Percentiles rank a stretch among this genome's conserved stretches.
Evolutionary conservation across 1,140 invertebrate species (phyloP).

Genomic region (Cryptotermes secundus): DNA sequence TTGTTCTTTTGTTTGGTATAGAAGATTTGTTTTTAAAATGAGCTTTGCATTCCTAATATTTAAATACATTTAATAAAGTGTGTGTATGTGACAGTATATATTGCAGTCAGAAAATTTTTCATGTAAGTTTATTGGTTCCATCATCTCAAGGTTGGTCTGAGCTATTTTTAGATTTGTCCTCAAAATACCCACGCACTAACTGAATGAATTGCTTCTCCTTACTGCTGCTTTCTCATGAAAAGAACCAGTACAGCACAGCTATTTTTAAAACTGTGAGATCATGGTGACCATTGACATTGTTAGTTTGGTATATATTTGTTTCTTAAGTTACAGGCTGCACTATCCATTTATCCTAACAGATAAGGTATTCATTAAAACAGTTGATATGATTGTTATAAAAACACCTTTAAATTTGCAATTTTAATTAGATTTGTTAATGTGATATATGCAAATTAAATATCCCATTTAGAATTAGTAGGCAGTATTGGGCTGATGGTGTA

Average conservation of each 20-base stretch:
- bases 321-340: too few species aligned
- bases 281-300: neutral
- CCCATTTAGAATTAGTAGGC: too few species aligned
- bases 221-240: neutral
- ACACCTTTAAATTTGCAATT: too few species aligned
- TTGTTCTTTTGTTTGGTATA: neutral
- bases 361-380: too few species aligned
- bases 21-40: neutral
- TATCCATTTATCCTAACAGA: too few species aligned
- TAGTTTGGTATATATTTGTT: neutral
- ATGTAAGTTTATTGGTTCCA: neutral
- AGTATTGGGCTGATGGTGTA: too few species aligned
- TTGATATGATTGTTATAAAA: too few species aligned
- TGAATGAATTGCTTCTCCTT: neutral
- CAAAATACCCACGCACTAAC: neutral
- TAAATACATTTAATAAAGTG: neutral
- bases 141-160: neutral
- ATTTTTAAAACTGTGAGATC: slow-evolving; percentile 2
- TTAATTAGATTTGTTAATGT: too few species aligned
- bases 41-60: neutral
- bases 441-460: too few species aligned
- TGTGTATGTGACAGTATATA: neutral
- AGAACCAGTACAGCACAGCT: neutral
- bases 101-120: neutral
- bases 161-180: slow-evolving; percentile 6